Conservation (phyloP, 53 echinoderm and acorn worm genomes). For the Mesocentrotus franciscanus region DNA sequence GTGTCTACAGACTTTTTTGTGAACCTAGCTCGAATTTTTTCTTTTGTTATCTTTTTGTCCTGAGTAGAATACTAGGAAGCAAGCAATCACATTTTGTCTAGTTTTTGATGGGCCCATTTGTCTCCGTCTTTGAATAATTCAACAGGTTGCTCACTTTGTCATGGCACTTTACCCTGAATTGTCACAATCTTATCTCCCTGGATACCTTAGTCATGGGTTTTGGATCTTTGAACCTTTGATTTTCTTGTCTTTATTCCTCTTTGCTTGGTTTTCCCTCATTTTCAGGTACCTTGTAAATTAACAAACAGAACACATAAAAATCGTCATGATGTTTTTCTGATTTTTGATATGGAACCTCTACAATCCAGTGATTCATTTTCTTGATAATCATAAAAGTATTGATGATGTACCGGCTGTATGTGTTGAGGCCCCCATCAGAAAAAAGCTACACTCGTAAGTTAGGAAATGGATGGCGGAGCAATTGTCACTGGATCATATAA, state of each 20-base stretch:
- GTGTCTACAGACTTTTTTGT: too few species aligned
- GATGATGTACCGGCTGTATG: too few species aligned
- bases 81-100: background rate
- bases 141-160: background rate
- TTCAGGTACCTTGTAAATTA: too few species aligned
- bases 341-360: too few species aligned
- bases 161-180: background rate
- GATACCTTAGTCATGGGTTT: background rate
- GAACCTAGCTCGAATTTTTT: background rate
- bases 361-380: too few species aligned
- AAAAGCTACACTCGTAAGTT: too few species aligned
- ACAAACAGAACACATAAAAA: too few species aligned
- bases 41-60: background rate
- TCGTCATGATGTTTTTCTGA: too few species aligned
- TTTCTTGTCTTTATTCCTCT: background rate
- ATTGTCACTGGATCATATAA: too few species aligned
- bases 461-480: too few species aligned
- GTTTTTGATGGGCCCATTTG: background rate
- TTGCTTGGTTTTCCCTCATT: background rate
- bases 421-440: too few species aligned
- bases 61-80: background rate
- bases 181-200: background rate
- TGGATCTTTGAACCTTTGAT: background rate
- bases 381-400: too few species aligned
- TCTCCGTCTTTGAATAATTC: background rate